These are phyloP conservation scores for Toxotes lorentzi DNA, from an alignment of 2,797 vertebrate species.

Conservation along the genomic window DNA sequence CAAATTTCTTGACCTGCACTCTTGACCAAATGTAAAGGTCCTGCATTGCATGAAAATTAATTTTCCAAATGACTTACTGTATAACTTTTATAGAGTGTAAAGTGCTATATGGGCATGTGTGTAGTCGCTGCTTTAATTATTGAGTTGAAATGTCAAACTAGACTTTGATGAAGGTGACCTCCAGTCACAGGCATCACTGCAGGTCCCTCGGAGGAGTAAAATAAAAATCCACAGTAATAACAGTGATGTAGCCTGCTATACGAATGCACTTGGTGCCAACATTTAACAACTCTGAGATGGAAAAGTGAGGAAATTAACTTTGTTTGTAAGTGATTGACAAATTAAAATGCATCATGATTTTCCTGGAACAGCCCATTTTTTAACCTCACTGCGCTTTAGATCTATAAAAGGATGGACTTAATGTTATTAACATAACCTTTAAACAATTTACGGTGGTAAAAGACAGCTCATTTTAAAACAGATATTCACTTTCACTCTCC, in stretches of 20 bases:
- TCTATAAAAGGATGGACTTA: constrained; percentile 11
- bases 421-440: constrained; percentile 27
- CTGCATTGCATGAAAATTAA: neutral
- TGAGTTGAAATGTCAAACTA: constrained; percentile 22
- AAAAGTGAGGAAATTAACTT: constrained; percentile 24
- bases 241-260: neutral
- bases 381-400: constrained; percentile 7
- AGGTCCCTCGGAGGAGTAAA: constrained; percentile 20
- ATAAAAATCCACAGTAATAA: constrained; percentile 38
- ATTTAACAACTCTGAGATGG: constrained; percentile 9
- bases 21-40: neutral
- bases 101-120: neutral
- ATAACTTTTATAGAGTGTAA: neutral
- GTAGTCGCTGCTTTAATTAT: constrained; percentile 3
- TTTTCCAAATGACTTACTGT: neutral
- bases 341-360: constrained; percentile 11
- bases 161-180: constrained; percentile 49
- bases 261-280: constrained; percentile 14
- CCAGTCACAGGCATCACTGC: constrained; percentile 9
- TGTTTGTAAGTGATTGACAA: neutral
- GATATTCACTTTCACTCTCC: neutral
- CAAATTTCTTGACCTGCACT: neutral
- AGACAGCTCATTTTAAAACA: neutral
- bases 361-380: neutral
- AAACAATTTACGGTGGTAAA: neutral